Evolutionary conservation across 2,888 invertebrate genomes (phyloP), one percentile per base, ranked within the genome.

Genomic region (Rhorus exstirpatorius): DNA sequence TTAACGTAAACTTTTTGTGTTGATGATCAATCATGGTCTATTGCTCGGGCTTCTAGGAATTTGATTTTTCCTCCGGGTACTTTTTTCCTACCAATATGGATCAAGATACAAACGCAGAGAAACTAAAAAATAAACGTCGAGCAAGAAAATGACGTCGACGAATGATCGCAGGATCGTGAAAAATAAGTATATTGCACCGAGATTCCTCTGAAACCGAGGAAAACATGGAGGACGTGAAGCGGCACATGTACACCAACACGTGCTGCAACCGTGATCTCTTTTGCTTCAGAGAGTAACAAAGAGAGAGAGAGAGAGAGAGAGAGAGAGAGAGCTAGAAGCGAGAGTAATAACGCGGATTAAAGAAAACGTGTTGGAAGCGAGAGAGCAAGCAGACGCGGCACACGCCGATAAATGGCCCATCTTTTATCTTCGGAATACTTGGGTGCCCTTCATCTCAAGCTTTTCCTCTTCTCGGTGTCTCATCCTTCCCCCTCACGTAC

Each of bases 401-500:
- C 49, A 19, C 31, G 55, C 53, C 72, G 77, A 83, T 71, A 78
- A 83, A 83, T 76, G 71, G 63, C 63, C 61, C 49, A 80, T 83
- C 77, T 58, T 70, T 77, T 81, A 71, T 83, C 80, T 79, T 63
- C 71, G 68, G 77, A 67, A 81, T 74, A 76, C 67, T 41, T 49
- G 63, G 38, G 4, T 46, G 44, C 55, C 17, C 38, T 26, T 55
- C 49, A 10, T 21, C 35, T 17, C 55, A 49, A 53, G 41, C 38
- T 46, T 51, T 68, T 24, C 51, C 41, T 70, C 53, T 10, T 51
- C 51, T 44, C 53, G 49, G 35, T 12, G 12, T 21, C 67, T 49
- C 35, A 19, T 58, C 41, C 53, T n/a, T 41, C 67, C 10, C 46
- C 31, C 17, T 21, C 46, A 2, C 60, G 17, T 17, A 46, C 49